Evolutionary conservation across 2,113 vertebrate genomes (phyloP).

Genomic region (Pungitius pungitius): DNA sequence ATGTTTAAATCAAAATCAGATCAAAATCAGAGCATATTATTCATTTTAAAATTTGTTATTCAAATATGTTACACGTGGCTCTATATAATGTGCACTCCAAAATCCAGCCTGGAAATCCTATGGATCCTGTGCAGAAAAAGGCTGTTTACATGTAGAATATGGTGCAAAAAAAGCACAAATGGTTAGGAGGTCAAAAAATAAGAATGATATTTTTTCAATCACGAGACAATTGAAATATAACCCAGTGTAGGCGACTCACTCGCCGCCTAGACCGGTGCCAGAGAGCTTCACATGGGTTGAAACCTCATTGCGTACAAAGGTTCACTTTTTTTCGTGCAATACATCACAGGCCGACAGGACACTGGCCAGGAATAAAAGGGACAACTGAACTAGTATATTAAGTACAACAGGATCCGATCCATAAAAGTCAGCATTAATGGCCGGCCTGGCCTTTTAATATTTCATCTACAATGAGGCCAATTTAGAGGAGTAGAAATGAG

Average conservation of each 20-base stretch:
- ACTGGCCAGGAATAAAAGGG: slow-evolving; percentile 78
- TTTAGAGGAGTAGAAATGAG: slow-evolving; percentile 77
- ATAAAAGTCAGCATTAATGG: slow-evolving; percentile 83
- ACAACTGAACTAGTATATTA: slow-evolving; percentile 78
- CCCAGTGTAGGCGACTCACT: slow-evolving; percentile 21
- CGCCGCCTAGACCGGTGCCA: slow-evolving; percentile 74
- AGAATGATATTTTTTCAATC: not conserved
- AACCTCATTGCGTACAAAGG: slow-evolving; percentile 73
- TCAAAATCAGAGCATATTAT: not conserved
- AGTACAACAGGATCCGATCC: slow-evolving; percentile 79
- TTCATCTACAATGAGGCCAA: slow-evolving; percentile 84
- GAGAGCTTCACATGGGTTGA: slow-evolving; percentile 56
- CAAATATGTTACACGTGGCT: not conserved
- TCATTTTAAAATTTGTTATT: not conserved
- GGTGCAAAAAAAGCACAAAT: not conserved
- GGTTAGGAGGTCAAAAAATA: not conserved
- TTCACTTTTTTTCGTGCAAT: slow-evolving; percentile 57
- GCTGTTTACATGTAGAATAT: not conserved
- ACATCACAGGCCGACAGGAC: slow-evolving; percentile 78
- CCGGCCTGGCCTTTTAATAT: slow-evolving; percentile 77
- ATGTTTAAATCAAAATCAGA: not conserved
- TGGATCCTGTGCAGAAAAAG: not conserved
- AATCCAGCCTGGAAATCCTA: no score
- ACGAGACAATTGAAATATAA: not conserved
- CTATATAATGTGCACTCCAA: not conserved